phyloP scores from a whole-genome alignment of 30 jellyfish, hydroid and myxozoan species.

The Pelagia noctiluca region DNA sequence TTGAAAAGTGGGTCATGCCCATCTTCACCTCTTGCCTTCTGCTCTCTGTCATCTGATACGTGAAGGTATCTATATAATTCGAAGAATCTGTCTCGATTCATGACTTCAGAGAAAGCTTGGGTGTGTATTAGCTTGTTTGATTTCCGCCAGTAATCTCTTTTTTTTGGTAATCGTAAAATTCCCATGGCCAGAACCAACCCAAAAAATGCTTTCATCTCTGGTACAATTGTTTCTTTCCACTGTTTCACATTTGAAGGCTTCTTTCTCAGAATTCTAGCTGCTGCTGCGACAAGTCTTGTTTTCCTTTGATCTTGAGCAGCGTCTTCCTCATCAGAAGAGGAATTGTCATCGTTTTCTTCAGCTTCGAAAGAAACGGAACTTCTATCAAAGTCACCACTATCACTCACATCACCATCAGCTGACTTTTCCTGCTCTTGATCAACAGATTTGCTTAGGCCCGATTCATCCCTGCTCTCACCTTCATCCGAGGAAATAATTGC shows the following conservation, averaged over 20 bases:
- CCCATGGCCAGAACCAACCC: slow-evolving; percentile 8
- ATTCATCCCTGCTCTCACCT: background rate
- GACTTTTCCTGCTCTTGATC: background rate
- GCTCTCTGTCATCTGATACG: slow-evolving; percentile 4
- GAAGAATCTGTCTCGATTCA: background rate
- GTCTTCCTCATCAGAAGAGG: background rate
- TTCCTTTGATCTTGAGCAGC: background rate
- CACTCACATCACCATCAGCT: background rate
- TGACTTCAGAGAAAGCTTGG: background rate
- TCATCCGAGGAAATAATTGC: background rate
- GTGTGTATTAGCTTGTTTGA: slow-evolving; percentile 1
- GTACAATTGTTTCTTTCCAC: background rate
- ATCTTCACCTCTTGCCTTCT: slow-evolving; percentile 1
- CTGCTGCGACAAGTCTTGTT: background rate
- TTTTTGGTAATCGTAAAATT: background rate
- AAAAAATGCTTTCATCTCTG: background rate
- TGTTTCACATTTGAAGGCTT: background rate
- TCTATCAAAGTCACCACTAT: background rate
- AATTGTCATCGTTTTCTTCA: no score
- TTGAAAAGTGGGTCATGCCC: slow-evolving; percentile 8
- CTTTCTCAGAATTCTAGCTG: background rate
- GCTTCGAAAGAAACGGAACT: background rate
- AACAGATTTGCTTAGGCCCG: background rate
- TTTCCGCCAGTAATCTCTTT: background rate
- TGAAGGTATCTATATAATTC: background rate